Evolutionary conservation across 1,140 invertebrate species (phyloP).

Genomic region (Holcopasites calliopsidis): DNA sequence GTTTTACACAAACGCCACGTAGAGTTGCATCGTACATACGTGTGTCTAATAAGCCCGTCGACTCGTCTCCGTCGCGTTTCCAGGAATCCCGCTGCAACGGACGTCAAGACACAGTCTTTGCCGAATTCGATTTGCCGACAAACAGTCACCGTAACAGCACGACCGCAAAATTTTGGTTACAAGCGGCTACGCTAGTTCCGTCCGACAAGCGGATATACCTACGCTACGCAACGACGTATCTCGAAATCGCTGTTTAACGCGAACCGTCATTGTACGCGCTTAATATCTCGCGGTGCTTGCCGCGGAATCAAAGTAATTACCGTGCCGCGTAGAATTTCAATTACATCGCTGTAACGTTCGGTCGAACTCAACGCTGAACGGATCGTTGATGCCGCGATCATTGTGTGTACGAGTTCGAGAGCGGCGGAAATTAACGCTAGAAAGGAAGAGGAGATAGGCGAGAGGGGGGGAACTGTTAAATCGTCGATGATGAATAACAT

Average conservation of each 20-base stretch:
- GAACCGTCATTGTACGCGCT: neutral
- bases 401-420: no score
- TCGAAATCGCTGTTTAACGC: slow-evolving; percentile 1
- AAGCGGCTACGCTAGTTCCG: neutral
- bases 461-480: no score
- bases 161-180: neutral
- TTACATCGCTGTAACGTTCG: neutral
- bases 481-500: no score
- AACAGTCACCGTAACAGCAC: neutral
- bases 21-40: no score
- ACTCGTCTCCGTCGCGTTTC: no score
- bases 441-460: no score
- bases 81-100: neutral
- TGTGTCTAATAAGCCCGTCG: no score
- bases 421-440: no score
- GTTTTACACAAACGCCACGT: no score
- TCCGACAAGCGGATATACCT: neutral
- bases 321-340: neutral
- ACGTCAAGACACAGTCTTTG: neutral
- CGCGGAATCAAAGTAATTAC: neutral
- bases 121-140: neutral
- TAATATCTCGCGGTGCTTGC: neutral
- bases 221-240: neutral
- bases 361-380: neutral
- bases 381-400: no score